phyloP scores from a whole-genome alignment of 2,113 vertebrate species.

The Oceanodroma tethys region DNA sequence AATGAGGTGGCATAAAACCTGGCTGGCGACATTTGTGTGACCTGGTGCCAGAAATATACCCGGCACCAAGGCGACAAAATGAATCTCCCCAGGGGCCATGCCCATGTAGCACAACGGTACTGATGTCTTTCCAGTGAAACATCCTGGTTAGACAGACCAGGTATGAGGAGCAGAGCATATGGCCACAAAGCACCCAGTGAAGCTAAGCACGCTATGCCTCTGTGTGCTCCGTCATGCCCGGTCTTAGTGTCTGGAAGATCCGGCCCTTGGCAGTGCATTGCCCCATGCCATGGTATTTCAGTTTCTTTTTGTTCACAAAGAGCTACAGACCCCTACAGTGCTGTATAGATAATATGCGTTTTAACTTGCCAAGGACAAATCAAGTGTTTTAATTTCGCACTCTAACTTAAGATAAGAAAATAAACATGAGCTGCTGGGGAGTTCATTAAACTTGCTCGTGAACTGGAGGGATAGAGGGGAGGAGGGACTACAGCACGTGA shows the following conservation, averaged over 20 bases:
- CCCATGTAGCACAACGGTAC: background rate
- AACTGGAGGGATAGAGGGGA: background rate
- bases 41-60: background rate
- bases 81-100: rapidly evolving
- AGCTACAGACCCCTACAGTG: background rate
- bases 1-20: background rate
- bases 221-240: rapidly evolving
- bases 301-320: background rate
- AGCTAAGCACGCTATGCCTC: background rate
- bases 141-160: background rate
- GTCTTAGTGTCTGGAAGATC: background rate
- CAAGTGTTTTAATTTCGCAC: constrained; percentile 13
- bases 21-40: background rate
- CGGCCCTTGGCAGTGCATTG: background rate
- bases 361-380: constrained; percentile 53
- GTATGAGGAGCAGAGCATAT: background rate
- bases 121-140: background rate
- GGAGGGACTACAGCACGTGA: background rate
- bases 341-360: background rate
- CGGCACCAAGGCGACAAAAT: background rate
- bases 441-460: background rate
- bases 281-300: background rate
- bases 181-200: background rate
- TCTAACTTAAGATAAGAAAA: constrained; percentile 46
- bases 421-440: constrained; percentile 35